Evolutionary conservation across 2,113 vertebrate species (phyloP).

Genomic region (Heptranchias perlo): DNA sequence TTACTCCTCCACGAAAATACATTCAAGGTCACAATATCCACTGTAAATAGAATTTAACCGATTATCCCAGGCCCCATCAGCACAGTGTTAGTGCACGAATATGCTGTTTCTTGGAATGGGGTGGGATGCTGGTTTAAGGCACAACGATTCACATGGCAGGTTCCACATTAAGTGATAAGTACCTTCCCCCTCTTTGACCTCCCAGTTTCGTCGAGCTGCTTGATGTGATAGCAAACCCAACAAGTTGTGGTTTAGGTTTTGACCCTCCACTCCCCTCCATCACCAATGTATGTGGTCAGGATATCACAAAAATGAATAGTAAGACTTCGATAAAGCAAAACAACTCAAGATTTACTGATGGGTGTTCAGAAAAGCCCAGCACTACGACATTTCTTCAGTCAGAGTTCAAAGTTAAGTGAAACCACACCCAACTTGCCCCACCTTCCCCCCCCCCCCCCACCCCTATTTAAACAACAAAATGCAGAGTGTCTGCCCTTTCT

Average conservation of each 20-base stretch:
- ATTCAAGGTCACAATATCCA: background rate
- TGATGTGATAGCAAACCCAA: background rate
- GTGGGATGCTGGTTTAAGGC: background rate
- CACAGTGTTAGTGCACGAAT: background rate
- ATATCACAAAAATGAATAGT: background rate
- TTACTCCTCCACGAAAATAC: background rate
- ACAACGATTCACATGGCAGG: background rate
- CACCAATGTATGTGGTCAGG: background rate
- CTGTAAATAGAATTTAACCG: too few species aligned
- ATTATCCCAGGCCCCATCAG: background rate
- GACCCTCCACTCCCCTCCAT: background rate
- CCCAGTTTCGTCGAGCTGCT: background rate
- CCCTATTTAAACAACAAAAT: background rate
- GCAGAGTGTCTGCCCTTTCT: background rate
- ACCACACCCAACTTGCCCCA: background rate
- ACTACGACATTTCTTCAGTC: background rate
- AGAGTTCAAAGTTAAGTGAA: background rate
- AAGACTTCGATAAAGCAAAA: background rate
- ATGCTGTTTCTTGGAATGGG: background rate
- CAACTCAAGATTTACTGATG: background rate
- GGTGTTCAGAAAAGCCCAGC: background rate
- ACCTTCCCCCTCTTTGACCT: background rate
- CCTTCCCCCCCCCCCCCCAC: background rate
- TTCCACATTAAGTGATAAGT: background rate
- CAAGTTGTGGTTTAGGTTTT: background rate